Evolutionary conservation across 2,888 invertebrate species (phyloP).

Genomic region (Drosophila greeni): DNA sequence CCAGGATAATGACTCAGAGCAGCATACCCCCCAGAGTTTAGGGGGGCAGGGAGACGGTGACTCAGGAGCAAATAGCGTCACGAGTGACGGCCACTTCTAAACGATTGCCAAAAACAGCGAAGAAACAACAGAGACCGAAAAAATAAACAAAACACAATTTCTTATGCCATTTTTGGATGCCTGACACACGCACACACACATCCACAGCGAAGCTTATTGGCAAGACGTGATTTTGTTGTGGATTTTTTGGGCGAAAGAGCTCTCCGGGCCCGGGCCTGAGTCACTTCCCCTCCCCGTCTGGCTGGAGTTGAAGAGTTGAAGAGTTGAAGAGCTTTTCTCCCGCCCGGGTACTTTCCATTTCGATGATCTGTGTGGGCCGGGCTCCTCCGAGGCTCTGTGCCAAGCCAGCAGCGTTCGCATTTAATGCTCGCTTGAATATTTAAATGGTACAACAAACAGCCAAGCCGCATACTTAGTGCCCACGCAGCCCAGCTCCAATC

Average conservation of each 20-base stretch:
- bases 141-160: constrained; percentile 30
- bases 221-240: constrained; percentile 63
- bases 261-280: constrained; percentile 6
- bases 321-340: constrained; percentile 26
- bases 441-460: constrained; percentile 43
- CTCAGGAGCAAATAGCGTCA: constrained; percentile 50
- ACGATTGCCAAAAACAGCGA: constrained; percentile 62
- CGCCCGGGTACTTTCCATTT: constrained; percentile 31
- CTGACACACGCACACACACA: constrained; percentile 42
- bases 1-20: constrained; percentile 61
- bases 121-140: constrained; percentile 31
- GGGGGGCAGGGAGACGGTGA: constrained; percentile 33
- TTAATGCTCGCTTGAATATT: constrained; percentile 63
- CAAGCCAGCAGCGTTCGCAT: constrained; percentile 32
- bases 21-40: constrained; percentile 35
- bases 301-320: constrained; percentile 7
- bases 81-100: constrained; percentile 59
- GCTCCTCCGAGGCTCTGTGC: constrained; percentile 8
- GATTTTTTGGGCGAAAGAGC: constrained; percentile 37
- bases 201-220: constrained; percentile 45
- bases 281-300: not conserved
- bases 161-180: constrained; percentile 62
- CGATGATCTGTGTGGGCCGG: constrained; percentile 25
- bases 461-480: constrained; percentile 66
- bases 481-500: constrained; percentile 43